Base-by-base conservation (phyloP, 2,797 vertebrate genomes). In the Hydrolagus colliei region DNA sequence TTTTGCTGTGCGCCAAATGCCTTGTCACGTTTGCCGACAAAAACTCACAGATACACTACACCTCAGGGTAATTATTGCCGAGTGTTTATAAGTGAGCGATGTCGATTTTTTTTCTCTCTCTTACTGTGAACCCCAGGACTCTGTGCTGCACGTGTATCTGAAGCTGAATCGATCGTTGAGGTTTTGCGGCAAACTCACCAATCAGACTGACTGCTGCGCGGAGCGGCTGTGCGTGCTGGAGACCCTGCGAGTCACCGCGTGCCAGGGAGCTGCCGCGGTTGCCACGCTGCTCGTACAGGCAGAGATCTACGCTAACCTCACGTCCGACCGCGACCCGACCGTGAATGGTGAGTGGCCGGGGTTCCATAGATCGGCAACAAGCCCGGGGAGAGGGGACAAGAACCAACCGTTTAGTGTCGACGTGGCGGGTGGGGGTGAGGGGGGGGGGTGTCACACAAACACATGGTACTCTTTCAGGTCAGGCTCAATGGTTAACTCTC, bases 261-360 rank as follows among this genome's bases (percentile, higher is more conserved):
- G 96, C 88, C 89, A 0, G 72, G 90, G 87, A 0, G 86, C 89
- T 1, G 87, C 22, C 35, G 85, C 91, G 41, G 89, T 90, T 88
- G 94, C 96, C 0, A 92, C 89, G 11, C 92, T 98, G n/a, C 91
- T 96, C 76, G 90, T 99, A 86, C 97, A 96, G 90, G 96, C 90
- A 75, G 93, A 93, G 88, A 95, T 99, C 87, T 94, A 95, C 80
- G 93, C 94, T 85, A 92, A 91, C 87, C 87, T 93, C 2, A 89
- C 92, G 86, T 91, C 93, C 87, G 11, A 86, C 41, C 41, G 3
- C 41, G 41, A 3, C 6, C 0, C 41, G 41, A 52, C 41, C 3
- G 41, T 0, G 2, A 52, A 52, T 1, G 41, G 41, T 52, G 41
- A 52, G 41, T 52, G 41, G 41, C 41, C 1, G 3, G 41, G 41